phyloP scores from a whole-genome alignment of 2,888 invertebrate species.

The Dorcus hopei region DNA sequence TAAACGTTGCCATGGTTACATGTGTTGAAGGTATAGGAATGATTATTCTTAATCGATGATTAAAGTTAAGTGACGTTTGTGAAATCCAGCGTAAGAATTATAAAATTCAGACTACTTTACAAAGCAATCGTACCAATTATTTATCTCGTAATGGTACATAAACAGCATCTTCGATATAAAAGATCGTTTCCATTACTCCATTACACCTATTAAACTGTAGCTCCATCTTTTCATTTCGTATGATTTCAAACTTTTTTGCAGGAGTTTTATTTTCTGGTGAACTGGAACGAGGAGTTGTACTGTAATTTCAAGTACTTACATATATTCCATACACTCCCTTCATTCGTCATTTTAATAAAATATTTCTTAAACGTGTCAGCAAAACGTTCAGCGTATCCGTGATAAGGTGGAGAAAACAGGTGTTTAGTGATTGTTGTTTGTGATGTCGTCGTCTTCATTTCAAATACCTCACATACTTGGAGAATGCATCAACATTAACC shows the following conservation, averaged over 20 bases:
- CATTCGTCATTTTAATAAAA: neutral
- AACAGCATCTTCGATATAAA: neutral
- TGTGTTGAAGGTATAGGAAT: too few species aligned
- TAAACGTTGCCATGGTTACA: too few species aligned
- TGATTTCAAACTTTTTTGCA: neutral
- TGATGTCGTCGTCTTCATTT: neutral
- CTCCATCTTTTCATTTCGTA: neutral
- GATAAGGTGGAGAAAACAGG: conserved; percentile 18
- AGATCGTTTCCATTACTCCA: neutral
- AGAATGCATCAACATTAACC: conserved; percentile 40
- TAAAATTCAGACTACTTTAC: too few species aligned
- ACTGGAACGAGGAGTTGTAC: neutral
- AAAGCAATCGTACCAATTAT: too few species aligned
- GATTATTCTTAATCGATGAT: too few species aligned
- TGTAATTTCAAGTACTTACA: neutral
- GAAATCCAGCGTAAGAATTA: too few species aligned
- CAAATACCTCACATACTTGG: conserved; percentile 27
- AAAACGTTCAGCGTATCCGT: conserved; percentile 23
- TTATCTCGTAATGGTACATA: neutral
- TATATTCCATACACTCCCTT: too few species aligned
- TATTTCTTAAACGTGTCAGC: conserved; percentile 11
- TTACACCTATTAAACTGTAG: too few species aligned
- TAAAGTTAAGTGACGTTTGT: too few species aligned
- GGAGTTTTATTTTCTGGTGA: neutral
- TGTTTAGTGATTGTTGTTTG: conserved; percentile 1